Conservation (phyloP, 2,888 invertebrate genomes). For the Ptilodon capucinus region DNA sequence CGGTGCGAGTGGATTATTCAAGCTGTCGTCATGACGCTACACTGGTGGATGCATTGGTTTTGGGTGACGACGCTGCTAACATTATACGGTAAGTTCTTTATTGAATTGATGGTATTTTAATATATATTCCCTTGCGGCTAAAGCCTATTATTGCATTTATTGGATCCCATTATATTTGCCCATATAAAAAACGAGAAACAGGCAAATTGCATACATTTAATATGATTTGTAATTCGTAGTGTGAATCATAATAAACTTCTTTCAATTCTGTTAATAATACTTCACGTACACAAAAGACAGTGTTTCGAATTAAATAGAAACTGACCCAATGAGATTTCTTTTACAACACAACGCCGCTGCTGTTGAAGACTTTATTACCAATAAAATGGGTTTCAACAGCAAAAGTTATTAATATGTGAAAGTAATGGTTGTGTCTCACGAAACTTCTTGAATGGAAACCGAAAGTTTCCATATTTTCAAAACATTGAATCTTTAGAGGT, state of each 20-base stretch:
- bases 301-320: not conserved
- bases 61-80: constrained; percentile 87
- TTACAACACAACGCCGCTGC: not conserved
- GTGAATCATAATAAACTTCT: not conserved
- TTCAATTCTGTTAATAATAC: not conserved
- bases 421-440: not conserved
- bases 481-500: not conserved
- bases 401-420: constrained; percentile 1
- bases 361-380: not conserved
- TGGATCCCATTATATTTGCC: too few relatives aligned
- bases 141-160: too few relatives aligned
- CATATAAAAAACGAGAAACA: too few relatives aligned
- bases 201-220: too few relatives aligned
- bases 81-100: constrained; percentile 59
- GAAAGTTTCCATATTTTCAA: not conserved
- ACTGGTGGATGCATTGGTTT: constrained; percentile 95
- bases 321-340: not conserved
- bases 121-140: too few relatives aligned
- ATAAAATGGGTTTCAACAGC: not conserved
- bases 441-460: not conserved
- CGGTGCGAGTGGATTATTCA: constrained; percentile 32
- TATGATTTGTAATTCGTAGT: too few relatives aligned
- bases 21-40: constrained; percentile 88
- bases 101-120: too few relatives aligned
- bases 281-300: not conserved